Percentiles rank a stretch among this genome's conserved stretches.
These are phyloP conservation scores for Lamellibrachia columna DNA, from an alignment of 2,888 invertebrate genomes.

Conservation along the genomic window DNA sequence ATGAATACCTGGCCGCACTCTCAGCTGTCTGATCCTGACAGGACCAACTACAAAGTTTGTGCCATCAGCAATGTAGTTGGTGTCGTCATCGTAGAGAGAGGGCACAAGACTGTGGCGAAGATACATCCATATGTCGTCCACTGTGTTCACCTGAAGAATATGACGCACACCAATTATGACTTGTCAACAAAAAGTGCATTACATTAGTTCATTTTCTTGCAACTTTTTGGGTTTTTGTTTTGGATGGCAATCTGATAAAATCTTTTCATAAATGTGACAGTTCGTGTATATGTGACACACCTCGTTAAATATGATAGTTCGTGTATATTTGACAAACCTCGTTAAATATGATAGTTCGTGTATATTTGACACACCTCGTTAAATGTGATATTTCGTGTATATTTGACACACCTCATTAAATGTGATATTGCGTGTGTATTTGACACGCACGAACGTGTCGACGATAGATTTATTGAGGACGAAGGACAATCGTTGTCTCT, in stretches of 20 bases:
- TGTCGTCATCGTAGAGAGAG: neutral
- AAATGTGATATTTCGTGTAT: too few relatives aligned
- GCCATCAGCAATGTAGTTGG: constrained; percentile 3
- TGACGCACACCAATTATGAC: neutral
- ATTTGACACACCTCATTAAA: neutral
- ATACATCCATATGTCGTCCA: neutral
- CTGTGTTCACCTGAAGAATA: neutral
- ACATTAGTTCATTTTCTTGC: neutral
- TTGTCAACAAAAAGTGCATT: neutral
- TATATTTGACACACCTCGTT: too few relatives aligned
- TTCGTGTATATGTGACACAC: neutral
- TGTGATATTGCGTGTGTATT: neutral
- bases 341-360: neutral
- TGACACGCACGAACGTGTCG: neutral
- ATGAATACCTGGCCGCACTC: neutral
- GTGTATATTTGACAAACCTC: neutral
- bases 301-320: neutral
- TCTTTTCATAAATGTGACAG: neutral
- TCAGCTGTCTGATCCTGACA: neutral
- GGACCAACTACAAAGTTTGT: neutral
- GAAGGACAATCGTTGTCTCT: neutral
- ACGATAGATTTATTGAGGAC: neutral
- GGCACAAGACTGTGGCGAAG: neutral
- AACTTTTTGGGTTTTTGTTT: neutral
- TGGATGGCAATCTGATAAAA: neutral